Base-by-base conservation (phyloP, 1,140 invertebrate species). In the Delia radicum region DNA sequence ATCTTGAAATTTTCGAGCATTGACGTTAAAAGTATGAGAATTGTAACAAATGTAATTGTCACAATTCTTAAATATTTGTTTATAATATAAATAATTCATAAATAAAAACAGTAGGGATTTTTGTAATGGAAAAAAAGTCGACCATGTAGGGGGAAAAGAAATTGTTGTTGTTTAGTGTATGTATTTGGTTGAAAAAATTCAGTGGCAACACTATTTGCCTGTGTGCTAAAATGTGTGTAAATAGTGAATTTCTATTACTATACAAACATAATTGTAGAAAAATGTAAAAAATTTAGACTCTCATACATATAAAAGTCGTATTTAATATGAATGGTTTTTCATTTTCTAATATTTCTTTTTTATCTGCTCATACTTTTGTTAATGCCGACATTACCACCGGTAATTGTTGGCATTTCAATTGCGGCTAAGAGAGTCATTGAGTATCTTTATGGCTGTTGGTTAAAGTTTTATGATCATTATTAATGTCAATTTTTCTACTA, bases 381-480 rank as follows among this genome's bases (percentile, higher is more conserved):
- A 65, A 62, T 63, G 55, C 63, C 71, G 24, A 42, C 37, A 73
- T 48, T 73, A 73, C 71, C 71, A 55, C 37, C n/a, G 46, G 46
- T 73, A 73, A 73, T 73, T 73, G 71, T 73, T 55, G 33, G 71
- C 71, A 73, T 48, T 73, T 73, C 71, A 73, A 73, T 73, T 73
- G 71, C 28, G 71, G 71, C 71, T 48, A 73, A 73, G 46, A 73
- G 71, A 55, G 37, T n/a, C 71, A 73, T 73, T 73, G 71, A 73
- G 46, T 48, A 48, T 48, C 65, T 69, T 69, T 69, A 69, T 69
- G 65, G 65, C 65, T 21, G 65, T 69, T 69, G 33, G 65, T 33
- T 69, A 69, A 69, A 29, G 18, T 69, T 69, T 69, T 69, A 69
- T 69, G 29, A 69, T 69, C 65, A 33, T 33, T 69, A 29, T 69